Conservation (phyloP, 1,140 invertebrate genomes). For the Brachionus paranguensis region DNA sequence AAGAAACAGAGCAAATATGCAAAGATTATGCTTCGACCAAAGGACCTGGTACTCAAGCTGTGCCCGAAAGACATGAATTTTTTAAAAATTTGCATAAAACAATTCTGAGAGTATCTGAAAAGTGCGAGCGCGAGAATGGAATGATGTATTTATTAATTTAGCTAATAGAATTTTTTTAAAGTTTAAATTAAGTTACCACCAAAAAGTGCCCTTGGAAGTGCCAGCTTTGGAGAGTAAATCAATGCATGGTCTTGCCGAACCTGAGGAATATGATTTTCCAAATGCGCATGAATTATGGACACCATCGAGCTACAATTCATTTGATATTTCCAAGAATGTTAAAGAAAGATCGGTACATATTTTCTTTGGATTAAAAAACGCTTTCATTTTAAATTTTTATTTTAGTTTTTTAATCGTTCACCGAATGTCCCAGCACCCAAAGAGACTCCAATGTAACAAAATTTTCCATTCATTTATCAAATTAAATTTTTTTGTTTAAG, state of each 20-base stretch:
- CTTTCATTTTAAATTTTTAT: background rate
- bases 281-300: conserved; percentile 61
- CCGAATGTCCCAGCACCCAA: background rate
- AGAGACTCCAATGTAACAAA: conserved; percentile 32
- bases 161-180: background rate
- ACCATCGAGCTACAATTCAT: conserved; percentile 59
- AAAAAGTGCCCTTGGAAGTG: conserved; percentile 63
- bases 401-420: background rate
- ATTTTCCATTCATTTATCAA: background rate
- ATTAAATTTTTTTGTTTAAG: background rate
- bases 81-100: conserved; percentile 63
- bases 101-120: conserved; percentile 64
- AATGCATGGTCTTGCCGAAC: conserved; percentile 65
- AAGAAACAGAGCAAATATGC: conserved; percentile 59
- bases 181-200: conserved; percentile 61
- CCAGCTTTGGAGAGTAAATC: conserved; percentile 64
- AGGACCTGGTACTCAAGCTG: conserved; percentile 61
- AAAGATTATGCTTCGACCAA: conserved; percentile 62
- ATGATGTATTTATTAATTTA: conserved; percentile 60
- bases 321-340: conserved; percentile 55
- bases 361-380: conserved; percentile 42
- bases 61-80: conserved; percentile 65
- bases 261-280: conserved; percentile 63
- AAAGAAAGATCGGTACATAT: conserved; percentile 47
- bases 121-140: conserved; percentile 68